Percentiles rank a stretch among this genome's conserved stretches.
Conservation (phyloP, 1,140 invertebrate genomes). For the Drosophila nebulosa region DNA sequence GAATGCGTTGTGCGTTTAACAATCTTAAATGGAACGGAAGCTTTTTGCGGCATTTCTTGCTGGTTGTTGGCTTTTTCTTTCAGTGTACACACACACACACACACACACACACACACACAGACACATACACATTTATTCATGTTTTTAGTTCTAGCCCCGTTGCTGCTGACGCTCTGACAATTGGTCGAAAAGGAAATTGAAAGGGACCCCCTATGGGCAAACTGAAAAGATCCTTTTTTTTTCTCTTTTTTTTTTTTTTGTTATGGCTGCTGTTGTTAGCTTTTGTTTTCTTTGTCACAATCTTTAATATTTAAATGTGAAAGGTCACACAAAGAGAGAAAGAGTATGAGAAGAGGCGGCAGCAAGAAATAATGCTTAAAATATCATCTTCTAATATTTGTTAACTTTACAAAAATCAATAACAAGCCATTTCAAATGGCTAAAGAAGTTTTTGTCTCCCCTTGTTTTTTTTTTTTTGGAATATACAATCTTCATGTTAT, state of each 20-base stretch:
- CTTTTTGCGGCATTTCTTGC: no score
- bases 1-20: slow-evolving; percentile 70
- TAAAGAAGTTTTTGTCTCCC: not conserved
- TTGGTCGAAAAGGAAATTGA: slow-evolving; percentile 1
- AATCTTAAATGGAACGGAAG: slow-evolving; percentile 69
- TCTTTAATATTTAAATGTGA: slow-evolving; percentile 73
- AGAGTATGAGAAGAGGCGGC: not conserved
- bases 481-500: slow-evolving; percentile 15
- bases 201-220: slow-evolving; percentile 9
- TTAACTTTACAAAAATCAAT: slow-evolving; percentile 29
- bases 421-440: not conserved
- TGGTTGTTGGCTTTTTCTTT: slow-evolving; percentile 20
- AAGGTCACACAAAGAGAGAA: not conserved
- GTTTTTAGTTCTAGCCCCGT: not conserved
- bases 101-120: slow-evolving; percentile 11
- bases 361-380: no score
- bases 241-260: not conserved
- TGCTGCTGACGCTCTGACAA: not conserved
- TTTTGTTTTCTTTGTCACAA: slow-evolving; percentile 43
- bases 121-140: not conserved
- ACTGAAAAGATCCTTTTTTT: slow-evolving; percentile 1
- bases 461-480: slow-evolving; percentile 5
- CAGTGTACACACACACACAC: slow-evolving; percentile 39
- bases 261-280: slow-evolving; percentile 13
- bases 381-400: not conserved